A percentile compares a stretch with the other conserved stretches of the same genome.
Evolutionary conservation across 2,888 invertebrate genomes (phyloP).

Genomic region (Chalcis sispes): DNA sequence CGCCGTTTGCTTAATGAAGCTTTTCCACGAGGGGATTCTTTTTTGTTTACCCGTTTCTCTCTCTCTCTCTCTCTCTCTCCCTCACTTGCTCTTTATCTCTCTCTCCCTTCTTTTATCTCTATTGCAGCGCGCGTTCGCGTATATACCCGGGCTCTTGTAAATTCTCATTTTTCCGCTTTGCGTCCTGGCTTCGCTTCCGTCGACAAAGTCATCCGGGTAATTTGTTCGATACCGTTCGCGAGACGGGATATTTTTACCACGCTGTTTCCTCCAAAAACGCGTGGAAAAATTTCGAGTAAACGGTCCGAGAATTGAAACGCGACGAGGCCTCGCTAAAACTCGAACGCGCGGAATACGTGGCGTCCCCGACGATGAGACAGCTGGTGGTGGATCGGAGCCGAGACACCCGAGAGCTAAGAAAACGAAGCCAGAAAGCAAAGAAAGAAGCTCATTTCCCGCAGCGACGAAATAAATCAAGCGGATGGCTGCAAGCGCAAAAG

Average conservation of each 20-base stretch:
- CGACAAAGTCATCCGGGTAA: too few relatives aligned
- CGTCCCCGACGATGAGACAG: background rate
- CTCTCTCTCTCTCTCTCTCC: conserved; percentile 46
- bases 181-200: too few relatives aligned
- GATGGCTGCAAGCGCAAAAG: conserved; percentile 4
- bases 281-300: too few relatives aligned
- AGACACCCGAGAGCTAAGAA: background rate
- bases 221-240: too few relatives aligned
- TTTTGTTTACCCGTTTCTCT: conserved; percentile 51
- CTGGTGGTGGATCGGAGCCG: background rate
- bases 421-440: background rate
- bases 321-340: background rate
- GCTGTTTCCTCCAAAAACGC: background rate
- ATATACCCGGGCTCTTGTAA: background rate
- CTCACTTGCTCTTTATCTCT: conserved; percentile 47
- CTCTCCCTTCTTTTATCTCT: conserved; percentile 8
- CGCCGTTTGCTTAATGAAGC: conserved; percentile 73
- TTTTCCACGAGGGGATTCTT: conserved; percentile 54
- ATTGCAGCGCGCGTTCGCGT: background rate
- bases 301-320: too few relatives aligned
- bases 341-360: background rate
- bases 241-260: background rate
- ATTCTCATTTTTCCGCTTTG: background rate
- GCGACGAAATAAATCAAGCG: conserved; percentile 52
- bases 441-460: conserved; percentile 40